These are phyloP conservation scores for Tauraco erythrolophus DNA, from an alignment of 2,113 vertebrate genomes.

Conservation along the genomic window DNA sequence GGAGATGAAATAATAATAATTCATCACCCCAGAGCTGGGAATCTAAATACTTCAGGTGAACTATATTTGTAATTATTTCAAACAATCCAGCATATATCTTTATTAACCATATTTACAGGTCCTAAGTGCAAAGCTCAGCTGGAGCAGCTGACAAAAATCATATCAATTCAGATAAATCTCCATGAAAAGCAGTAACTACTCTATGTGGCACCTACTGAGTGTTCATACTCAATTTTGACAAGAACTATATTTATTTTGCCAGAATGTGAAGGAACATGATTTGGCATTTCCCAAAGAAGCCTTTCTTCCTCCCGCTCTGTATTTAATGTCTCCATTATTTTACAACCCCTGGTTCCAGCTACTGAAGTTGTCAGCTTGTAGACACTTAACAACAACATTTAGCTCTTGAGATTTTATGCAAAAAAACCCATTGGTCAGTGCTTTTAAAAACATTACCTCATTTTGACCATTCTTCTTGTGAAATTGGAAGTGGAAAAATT, in stretches of 20 bases:
- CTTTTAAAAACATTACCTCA: not conserved
- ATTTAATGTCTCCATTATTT: not conserved
- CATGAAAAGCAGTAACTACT: not conserved
- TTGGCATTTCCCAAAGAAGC: not conserved
- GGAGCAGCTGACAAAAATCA: not conserved
- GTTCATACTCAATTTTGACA: not conserved
- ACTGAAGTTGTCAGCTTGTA: not conserved
- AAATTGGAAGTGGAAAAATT: not conserved
- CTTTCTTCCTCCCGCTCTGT: not conserved
- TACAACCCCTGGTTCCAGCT: not conserved
- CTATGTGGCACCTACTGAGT: not conserved
- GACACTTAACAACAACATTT: not conserved
- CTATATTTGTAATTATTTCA: not conserved
- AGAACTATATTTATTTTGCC: not conserved
- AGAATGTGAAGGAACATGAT: not conserved
- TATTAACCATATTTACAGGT: not conserved
- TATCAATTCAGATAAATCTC: not conserved
- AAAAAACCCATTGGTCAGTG: not conserved
- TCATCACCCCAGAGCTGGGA: not conserved
- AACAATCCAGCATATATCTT: not conserved
- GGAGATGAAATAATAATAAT: not conserved
- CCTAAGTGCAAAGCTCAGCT: not conserved
- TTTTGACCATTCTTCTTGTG: not conserved
- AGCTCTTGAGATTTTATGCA: not conserved
- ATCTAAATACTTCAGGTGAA: not conserved